phyloP scores from a whole-genome alignment of 2,888 invertebrate genomes.

The Teleiodes luculella region DNA sequence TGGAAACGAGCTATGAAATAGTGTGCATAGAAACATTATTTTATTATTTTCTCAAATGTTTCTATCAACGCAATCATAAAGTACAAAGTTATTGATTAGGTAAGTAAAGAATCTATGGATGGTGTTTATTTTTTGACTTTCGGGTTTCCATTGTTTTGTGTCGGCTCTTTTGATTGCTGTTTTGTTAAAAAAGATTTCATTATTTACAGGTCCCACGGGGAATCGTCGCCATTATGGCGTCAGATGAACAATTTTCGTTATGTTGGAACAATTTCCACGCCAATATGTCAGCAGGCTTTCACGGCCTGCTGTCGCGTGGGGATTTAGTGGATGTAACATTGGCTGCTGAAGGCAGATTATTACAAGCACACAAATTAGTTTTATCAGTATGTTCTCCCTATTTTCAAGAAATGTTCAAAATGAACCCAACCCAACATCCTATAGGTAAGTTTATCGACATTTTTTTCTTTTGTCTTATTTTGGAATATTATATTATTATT shows the following conservation, averaged over 20 bases:
- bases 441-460: slow-evolving; percentile 78
- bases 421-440: slow-evolving; percentile 83
- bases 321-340: slow-evolving; percentile 84
- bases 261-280: slow-evolving; percentile 88
- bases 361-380: slow-evolving; percentile 85
- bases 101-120: slow-evolving; percentile 7
- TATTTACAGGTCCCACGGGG: slow-evolving; percentile 53
- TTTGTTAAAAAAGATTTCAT: too few relatives aligned
- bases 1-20: slow-evolving; percentile 63
- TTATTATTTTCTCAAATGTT: slow-evolving; percentile 66
- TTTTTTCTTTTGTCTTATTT: too few relatives aligned
- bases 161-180: background rate
- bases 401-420: slow-evolving; percentile 85
- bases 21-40: slow-evolving; percentile 56
- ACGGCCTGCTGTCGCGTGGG: slow-evolving; percentile 83
- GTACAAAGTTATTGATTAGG: slow-evolving; percentile 65
- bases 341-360: slow-evolving; percentile 83
- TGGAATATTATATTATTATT: background rate
- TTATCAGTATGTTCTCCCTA: slow-evolving; percentile 86
- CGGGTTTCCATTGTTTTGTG: background rate
- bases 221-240: slow-evolving; percentile 81
- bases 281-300: slow-evolving; percentile 84
- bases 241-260: slow-evolving; percentile 85
- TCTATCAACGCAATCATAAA: slow-evolving; percentile 69
- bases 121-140: background rate